Conservation (phyloP, 2,113 vertebrate species). For the Bufo bufo region DNA sequence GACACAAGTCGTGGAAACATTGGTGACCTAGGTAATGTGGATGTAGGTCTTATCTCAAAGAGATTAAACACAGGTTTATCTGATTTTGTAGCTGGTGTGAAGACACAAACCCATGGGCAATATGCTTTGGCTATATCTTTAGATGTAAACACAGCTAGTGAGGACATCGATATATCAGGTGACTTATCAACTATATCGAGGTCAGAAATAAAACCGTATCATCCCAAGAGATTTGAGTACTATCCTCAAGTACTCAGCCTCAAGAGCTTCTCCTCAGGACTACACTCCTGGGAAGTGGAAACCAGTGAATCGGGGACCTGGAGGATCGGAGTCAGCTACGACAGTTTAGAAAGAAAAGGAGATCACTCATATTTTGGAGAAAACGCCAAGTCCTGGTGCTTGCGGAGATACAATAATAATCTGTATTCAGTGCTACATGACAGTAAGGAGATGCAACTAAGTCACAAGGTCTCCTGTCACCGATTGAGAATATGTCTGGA, state of each 20-base stretch:
- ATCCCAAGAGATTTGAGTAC: background rate
- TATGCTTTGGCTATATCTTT: background rate
- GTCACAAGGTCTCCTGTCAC: background rate
- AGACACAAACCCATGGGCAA: background rate
- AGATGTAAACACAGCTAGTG: slow-evolving; percentile 39
- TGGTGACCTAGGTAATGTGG: background rate
- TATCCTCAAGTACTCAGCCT: background rate
- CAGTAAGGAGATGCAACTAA: background rate
- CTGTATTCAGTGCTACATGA: slow-evolving; percentile 17
- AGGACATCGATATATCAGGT: background rate
- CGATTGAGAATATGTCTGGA: slow-evolving; percentile 28
- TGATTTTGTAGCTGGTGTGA: background rate
- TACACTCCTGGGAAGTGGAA: slow-evolving; percentile 24
- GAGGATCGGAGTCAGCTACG: slow-evolving; percentile 31
- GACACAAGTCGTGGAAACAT: background rate
- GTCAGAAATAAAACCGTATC: background rate
- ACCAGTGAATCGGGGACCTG: background rate
- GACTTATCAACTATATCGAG: slow-evolving; percentile 7
- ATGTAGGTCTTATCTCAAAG: slow-evolving; percentile 32
- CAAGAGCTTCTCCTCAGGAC: background rate
- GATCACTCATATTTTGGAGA: slow-evolving; percentile 22
- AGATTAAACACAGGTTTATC: background rate
- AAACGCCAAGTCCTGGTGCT: slow-evolving; percentile 40
- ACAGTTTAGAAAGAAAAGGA: slow-evolving; percentile 3
- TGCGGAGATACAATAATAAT: background rate